Conservation (phyloP, 35 echinoderm and acorn worm genomes). For the Heliocidaris tuberculata region DNA sequence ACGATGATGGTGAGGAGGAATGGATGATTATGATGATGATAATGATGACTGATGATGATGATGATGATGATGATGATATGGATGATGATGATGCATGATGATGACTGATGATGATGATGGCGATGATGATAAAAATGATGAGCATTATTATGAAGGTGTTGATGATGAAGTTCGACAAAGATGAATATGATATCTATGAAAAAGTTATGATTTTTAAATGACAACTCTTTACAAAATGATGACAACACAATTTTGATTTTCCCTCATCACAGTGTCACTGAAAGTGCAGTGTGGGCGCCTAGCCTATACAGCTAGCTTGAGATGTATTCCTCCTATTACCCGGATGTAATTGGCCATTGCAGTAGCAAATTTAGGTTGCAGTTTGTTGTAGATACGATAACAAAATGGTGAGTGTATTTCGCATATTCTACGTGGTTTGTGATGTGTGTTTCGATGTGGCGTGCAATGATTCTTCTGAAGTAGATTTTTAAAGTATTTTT, state of each 20-base stretch:
- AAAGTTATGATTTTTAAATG: no score
- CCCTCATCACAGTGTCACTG: not conserved
- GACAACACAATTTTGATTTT: no score
- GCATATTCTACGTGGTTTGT: not conserved
- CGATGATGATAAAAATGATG: no score
- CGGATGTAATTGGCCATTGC: conserved; percentile 12
- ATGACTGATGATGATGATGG: no score
- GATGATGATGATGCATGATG: no score
- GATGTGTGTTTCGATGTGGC: not conserved
- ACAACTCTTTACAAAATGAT: not conserved
- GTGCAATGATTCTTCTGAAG: not conserved
- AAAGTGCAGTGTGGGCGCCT: no score
- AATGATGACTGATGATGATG: no score
- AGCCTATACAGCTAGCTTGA: no score
- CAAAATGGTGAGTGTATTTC: conserved; percentile 29
- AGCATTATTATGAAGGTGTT: not conserved
- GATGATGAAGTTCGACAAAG: not conserved
- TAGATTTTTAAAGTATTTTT: not conserved
- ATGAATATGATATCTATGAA: not conserved
- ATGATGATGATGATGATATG: no score
- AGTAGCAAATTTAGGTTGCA: conserved; percentile 34
- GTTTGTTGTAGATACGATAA: conserved; percentile 32
- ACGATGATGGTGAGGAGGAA: no score
- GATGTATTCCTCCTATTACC: no score
- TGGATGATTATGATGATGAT: no score